Evolutionary conservation across 2,797 vertebrate species (phyloP).

Genomic region (Melanotaenia trifasciata): DNA sequence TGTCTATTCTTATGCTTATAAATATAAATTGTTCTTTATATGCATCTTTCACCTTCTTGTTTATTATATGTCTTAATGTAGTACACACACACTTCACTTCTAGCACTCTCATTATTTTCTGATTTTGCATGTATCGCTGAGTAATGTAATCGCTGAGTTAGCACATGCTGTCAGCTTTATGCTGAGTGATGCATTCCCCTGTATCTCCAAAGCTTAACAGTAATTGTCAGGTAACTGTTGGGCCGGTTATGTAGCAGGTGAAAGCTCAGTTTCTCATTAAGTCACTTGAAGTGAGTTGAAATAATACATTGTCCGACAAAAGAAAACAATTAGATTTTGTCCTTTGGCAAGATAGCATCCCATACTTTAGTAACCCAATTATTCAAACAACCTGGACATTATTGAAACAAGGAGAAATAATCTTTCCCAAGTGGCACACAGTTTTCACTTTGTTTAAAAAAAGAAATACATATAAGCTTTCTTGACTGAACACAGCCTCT

Average conservation of each 20-base stretch:
- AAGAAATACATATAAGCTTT: slow-evolving; percentile 47
- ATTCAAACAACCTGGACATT: slow-evolving; percentile 51
- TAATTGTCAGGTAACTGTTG: slow-evolving; percentile 67
- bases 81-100: slow-evolving; percentile 21
- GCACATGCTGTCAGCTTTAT: slow-evolving; percentile 60
- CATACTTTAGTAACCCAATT: slow-evolving; percentile 49
- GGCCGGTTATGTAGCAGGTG: slow-evolving; percentile 44
- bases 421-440: slow-evolving; percentile 54
- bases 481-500: slow-evolving; percentile 50
- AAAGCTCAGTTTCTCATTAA: slow-evolving; percentile 20
- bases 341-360: slow-evolving; percentile 25
- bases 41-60: slow-evolving; percentile 10
- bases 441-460: slow-evolving; percentile 63
- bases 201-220: slow-evolving; percentile 46
- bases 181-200: slow-evolving; percentile 64
- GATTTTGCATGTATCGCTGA: slow-evolving; percentile 66
- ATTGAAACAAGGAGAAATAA: slow-evolving; percentile 40
- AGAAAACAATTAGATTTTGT: slow-evolving; percentile 5
- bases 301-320: slow-evolving; percentile 1
- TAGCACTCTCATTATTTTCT: slow-evolving; percentile 58
- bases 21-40: slow-evolving; percentile 4
- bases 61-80: slow-evolving; percentile 22
- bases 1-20: slow-evolving; percentile 13
- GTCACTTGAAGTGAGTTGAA: slow-evolving; percentile 18
- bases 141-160: slow-evolving; percentile 68